Evolutionary conservation across 2,113 vertebrate species (phyloP).

Genomic region (Orientallactaga bullata): DNA sequence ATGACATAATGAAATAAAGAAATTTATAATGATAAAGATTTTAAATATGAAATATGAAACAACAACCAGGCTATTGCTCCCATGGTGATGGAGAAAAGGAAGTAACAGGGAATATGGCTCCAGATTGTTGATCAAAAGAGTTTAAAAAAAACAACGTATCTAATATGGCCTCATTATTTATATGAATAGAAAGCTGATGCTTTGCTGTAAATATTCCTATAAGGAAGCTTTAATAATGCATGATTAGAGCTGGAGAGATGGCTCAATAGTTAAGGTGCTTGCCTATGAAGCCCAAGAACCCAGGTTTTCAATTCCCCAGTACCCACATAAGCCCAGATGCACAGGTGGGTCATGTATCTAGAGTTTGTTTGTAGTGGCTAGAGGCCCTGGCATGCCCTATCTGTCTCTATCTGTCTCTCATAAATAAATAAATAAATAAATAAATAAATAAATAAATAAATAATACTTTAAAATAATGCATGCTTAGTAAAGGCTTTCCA

Average conservation of each 20-base stretch:
- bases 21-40: slow-evolving; percentile 21
- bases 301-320: too few species aligned
- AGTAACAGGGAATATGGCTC: background rate
- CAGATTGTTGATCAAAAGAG: background rate
- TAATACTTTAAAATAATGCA: too few species aligned
- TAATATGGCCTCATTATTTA: slow-evolving; percentile 38
- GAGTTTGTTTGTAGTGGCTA: too few species aligned
- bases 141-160: background rate
- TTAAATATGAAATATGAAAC: slow-evolving; percentile 30
- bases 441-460: too few species aligned
- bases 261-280: too few species aligned
- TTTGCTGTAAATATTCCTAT: slow-evolving; percentile 53
- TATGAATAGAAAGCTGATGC: slow-evolving; percentile 30
- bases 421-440: background rate
- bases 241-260: too few species aligned
- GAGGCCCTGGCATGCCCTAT: too few species aligned
- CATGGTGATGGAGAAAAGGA: background rate
- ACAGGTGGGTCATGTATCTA: too few species aligned
- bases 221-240: background rate
- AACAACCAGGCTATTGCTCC: slow-evolving; percentile 52
- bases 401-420: too few species aligned
- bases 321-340: too few species aligned
- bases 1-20: slow-evolving; percentile 48
- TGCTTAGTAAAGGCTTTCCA: background rate
- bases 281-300: too few species aligned